Evolutionary conservation across 2,113 vertebrate species (phyloP).

Genomic region (Scalopus aquaticus): DNA sequence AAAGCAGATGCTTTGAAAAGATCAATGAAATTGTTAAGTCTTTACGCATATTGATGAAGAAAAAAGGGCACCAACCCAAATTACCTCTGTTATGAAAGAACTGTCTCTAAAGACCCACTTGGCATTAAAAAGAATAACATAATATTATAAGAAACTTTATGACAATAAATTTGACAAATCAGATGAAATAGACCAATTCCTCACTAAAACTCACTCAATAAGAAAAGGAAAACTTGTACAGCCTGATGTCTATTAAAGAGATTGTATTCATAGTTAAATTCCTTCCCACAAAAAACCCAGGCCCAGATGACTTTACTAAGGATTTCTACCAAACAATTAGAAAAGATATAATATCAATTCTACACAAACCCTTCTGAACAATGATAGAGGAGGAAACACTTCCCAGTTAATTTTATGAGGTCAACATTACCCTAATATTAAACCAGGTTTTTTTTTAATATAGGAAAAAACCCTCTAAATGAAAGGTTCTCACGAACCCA

Average conservation of each 20-base stretch:
- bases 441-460: neutral
- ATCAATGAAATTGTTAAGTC: neutral
- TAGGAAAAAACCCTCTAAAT: neutral
- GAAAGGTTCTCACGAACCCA: neutral
- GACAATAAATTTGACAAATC: too few species aligned
- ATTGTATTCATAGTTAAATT: neutral
- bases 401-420: neutral
- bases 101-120: neutral
- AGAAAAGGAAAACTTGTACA: neutral
- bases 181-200: neutral
- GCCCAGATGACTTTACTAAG: neutral
- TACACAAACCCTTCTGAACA: neutral
- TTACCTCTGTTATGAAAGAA: neutral
- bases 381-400: neutral
- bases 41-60: neutral
- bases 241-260: neutral
- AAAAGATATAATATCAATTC: conserved; percentile 12
- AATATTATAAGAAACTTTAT: too few species aligned
- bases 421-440: too few species aligned
- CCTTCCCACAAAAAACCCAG: neutral
- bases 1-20: neutral
- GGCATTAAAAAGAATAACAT: neutral
- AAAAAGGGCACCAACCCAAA: neutral
- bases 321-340: neutral
- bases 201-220: neutral